phyloP scores from a whole-genome alignment of 2,888 invertebrate genomes.

The Tenthredo notha region DNA sequence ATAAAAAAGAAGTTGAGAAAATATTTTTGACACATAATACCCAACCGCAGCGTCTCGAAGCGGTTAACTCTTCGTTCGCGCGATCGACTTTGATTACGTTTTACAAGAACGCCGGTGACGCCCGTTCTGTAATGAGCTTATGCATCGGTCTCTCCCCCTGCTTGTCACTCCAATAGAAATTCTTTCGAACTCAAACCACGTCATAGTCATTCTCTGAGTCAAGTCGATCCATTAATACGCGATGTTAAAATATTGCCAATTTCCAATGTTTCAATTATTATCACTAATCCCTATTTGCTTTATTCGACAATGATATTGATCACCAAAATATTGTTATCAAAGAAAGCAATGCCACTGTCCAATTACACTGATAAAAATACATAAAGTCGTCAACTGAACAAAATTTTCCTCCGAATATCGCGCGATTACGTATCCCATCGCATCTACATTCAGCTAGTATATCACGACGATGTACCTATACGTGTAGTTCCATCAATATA shows the following conservation, averaged over 20 bases:
- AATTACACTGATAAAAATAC: not conserved
- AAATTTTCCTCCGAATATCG: not conserved
- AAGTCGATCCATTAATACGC: not conserved
- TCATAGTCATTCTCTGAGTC: not conserved
- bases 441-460: not conserved
- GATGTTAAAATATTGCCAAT: not conserved
- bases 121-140: constrained; percentile 49
- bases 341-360: not conserved
- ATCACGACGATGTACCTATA: not conserved
- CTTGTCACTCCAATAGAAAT: constrained; percentile 34
- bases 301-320: not conserved
- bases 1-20: constrained; percentile 9
- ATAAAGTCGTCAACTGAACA: not conserved
- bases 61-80: constrained; percentile 75
- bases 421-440: not conserved
- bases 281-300: too few relatives aligned
- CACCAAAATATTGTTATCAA: not conserved
- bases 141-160: constrained; percentile 23
- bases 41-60: constrained; percentile 62
- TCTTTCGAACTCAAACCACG: constrained; percentile 13
- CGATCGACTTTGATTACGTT: constrained; percentile 72
- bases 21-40: constrained; percentile 74
- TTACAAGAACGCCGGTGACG: constrained; percentile 59
- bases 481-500: not conserved
- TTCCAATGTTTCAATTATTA: not conserved